phyloP scores from a whole-genome alignment of 2,113 vertebrate genomes.

The Oreocharis arfaki region DNA sequence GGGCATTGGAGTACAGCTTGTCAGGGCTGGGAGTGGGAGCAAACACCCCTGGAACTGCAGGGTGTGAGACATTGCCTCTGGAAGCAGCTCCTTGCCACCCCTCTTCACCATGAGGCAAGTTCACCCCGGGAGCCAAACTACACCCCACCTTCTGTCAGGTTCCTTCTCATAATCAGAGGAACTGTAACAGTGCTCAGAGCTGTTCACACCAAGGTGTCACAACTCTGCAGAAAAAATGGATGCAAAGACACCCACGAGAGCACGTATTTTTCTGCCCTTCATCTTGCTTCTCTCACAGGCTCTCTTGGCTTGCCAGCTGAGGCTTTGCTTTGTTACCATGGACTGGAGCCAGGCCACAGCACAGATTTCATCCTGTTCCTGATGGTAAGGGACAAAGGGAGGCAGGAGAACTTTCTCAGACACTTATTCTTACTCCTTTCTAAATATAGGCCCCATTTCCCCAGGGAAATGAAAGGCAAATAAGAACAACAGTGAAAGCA shows the following conservation, averaged over 20 bases:
- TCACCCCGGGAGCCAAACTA: not conserved
- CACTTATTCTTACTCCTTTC: not conserved
- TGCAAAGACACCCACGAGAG: accelerated
- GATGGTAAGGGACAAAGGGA: not conserved
- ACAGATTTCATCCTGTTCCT: not conserved
- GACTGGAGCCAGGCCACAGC: not conserved
- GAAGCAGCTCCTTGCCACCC: not conserved
- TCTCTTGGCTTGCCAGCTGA: not conserved
- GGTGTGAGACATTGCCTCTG: not conserved
- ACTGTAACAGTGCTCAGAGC: accelerated
- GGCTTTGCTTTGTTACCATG: not conserved
- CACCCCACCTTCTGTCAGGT: not conserved
- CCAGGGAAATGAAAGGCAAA: not conserved
- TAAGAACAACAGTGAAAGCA: not conserved
- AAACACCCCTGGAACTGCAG: not conserved
- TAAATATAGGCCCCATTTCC: not conserved
- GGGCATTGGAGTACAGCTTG: not conserved
- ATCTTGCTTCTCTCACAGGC: not conserved
- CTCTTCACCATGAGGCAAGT: accelerated
- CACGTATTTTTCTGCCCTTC: accelerated
- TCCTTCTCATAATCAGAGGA: not conserved
- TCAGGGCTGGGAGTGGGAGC: not conserved
- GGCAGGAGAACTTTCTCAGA: not conserved
- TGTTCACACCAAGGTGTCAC: not conserved
- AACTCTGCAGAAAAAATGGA: not conserved